Evolutionary conservation across 1,140 invertebrate species (phyloP).

Genomic region (Eupeodes corollae): DNA sequence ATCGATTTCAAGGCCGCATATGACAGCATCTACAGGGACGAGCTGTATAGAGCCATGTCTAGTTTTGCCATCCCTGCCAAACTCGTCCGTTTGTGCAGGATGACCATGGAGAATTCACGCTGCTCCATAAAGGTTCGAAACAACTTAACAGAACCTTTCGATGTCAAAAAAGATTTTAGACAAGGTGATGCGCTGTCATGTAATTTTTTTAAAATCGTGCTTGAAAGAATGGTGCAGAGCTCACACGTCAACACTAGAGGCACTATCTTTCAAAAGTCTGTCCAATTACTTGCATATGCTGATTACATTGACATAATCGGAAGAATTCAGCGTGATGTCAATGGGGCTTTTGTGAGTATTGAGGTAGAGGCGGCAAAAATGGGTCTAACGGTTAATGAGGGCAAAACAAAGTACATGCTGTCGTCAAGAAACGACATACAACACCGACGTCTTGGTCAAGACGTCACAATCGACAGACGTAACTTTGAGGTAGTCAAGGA

Average conservation of each 20-base stretch:
- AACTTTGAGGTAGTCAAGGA: not conserved
- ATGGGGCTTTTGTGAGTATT: not conserved
- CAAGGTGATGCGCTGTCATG: constrained; percentile 9
- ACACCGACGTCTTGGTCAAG: not conserved
- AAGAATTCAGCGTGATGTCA: not conserved
- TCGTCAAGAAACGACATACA: not conserved
- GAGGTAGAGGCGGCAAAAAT: not conserved
- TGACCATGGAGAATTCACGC: constrained; percentile 3
- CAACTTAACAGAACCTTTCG: constrained; percentile 1
- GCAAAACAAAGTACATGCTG: constrained; percentile 1
- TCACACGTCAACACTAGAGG: not conserved
- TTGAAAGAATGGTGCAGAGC: constrained; percentile 3
- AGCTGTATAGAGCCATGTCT: not conserved
- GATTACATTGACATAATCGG: constrained; percentile 7
- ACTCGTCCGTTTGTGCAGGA: constrained; percentile 1
- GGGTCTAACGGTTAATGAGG: not conserved
- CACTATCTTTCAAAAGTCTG: not conserved
- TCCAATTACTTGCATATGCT: constrained; percentile 5
- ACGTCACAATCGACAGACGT: not conserved
- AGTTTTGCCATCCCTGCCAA: constrained; percentile 3
- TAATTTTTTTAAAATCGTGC: constrained; percentile 8
- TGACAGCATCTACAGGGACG: constrained; percentile 6
- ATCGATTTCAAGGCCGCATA: constrained; percentile 12
- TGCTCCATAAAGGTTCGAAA: constrained; percentile 1
- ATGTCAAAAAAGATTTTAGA: constrained; percentile 7